Evolutionary conservation across 2,113 vertebrate species (phyloP).

Genomic region (Columba livia): DNA sequence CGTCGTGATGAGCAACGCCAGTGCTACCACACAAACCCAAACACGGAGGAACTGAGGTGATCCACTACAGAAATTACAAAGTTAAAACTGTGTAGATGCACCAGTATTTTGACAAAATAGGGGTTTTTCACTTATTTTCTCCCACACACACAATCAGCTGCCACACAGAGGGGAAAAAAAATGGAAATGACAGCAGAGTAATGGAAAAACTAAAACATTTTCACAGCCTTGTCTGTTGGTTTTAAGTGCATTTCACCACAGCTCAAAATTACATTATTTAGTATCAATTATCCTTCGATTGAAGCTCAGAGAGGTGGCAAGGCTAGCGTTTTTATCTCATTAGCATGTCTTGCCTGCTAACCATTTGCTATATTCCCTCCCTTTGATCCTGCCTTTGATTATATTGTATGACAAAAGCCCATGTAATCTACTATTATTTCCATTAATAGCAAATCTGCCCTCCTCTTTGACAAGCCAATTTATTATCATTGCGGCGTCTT

Average conservation of each 20-base stretch:
- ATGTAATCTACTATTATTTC: conserved; percentile 80
- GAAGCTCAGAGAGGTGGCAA: conserved; percentile 67
- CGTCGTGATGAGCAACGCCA: too few relatives aligned
- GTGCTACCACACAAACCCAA: neutral
- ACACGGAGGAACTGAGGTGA: neutral
- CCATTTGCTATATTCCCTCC: conserved; percentile 72
- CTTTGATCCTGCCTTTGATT: conserved; percentile 80
- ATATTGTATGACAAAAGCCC: conserved; percentile 69
- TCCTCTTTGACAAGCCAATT: conserved; percentile 78
- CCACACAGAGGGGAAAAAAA: neutral
- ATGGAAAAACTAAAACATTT: conserved; percentile 46
- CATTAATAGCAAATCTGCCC: conserved; percentile 76
- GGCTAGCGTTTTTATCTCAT: conserved; percentile 77
- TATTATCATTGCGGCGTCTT: conserved; percentile 61
- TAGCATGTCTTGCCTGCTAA: conserved; percentile 77
- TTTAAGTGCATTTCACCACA: conserved; percentile 69
- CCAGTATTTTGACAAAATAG: neutral
- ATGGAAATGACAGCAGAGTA: conserved; percentile 44
- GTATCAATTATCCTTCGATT: conserved; percentile 72
- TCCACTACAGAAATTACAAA: neutral
- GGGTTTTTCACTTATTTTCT: neutral
- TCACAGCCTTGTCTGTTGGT: conserved; percentile 39
- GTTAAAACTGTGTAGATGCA: neutral
- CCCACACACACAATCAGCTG: neutral
- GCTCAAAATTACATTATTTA: conserved; percentile 69